Evolutionary conservation across 2,113 vertebrate species (phyloP).

Genomic region (Pitta sordida): DNA sequence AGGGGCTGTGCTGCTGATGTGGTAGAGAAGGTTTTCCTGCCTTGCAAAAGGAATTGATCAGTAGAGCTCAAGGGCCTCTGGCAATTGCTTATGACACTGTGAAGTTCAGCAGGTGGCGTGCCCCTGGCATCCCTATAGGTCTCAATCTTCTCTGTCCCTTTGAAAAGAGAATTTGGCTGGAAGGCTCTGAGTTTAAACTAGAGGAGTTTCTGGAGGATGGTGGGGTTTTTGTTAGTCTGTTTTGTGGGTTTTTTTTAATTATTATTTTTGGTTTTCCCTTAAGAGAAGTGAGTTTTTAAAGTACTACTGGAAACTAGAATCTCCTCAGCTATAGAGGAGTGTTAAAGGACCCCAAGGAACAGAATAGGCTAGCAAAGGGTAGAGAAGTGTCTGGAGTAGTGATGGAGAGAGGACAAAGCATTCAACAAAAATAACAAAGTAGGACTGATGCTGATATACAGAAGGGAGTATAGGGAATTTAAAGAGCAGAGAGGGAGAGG

Average conservation of each 20-base stretch:
- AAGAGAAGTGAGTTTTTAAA: constrained; percentile 42
- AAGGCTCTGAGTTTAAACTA: background rate
- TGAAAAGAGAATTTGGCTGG: background rate
- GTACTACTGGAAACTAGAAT: constrained; percentile 16
- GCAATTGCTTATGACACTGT: rapidly evolving
- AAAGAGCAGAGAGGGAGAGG: background rate
- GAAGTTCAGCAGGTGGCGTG: background rate
- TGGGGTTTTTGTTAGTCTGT: background rate
- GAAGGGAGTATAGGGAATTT: constrained; percentile 28
- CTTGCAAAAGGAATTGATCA: rapidly evolving
- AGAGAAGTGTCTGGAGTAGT: constrained; percentile 23
- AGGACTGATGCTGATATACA: background rate
- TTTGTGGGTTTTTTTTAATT: background rate
- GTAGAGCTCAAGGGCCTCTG: background rate
- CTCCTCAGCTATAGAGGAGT: constrained; percentile 7
- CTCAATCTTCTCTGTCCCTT: background rate
- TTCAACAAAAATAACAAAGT: constrained; percentile 44
- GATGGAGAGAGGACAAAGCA: background rate
- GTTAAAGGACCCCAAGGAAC: constrained; percentile 4
- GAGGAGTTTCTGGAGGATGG: background rate
- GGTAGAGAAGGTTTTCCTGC: background rate
- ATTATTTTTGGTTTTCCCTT: constrained; percentile 15
- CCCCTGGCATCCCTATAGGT: background rate
- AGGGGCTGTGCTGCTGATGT: rapidly evolving
- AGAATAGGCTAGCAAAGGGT: background rate